Evolutionary conservation across 2,797 vertebrate genomes (phyloP), one percentile per base, ranked within the genome.

Genomic region (Mus minutoides): DNA sequence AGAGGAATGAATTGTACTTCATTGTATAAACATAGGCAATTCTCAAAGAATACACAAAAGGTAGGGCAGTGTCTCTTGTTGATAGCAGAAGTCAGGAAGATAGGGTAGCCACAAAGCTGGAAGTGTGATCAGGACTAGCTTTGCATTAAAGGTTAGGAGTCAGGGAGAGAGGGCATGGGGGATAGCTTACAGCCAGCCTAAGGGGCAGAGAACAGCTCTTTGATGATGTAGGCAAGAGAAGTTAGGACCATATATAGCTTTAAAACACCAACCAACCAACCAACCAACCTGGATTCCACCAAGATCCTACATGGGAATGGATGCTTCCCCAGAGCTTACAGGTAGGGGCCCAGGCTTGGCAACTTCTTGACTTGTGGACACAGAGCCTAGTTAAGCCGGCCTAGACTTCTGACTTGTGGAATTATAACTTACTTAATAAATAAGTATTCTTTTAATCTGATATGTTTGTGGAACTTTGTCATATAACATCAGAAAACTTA

Each of bases 381-480:
- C 83, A 62, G 80, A 91, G 46, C 54, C 10, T 26, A n/a, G 10
- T 26, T 58, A 40, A 95, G 46, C 40, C 67, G 58, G 37, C 31
- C 54, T 64, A 16, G 69, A 43, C 19, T 90, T 84, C 2, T 31
- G 56, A 71, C 54, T 43, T 69, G 2, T 17, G 40, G 69, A 94
- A 75, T 14, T 78, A 4, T 77, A 62, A 76, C 46, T 5, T 90
- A 76, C 46, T 5, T 90, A 90, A 84, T 71, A 90, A 86, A 91
- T 88, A 40, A 60, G 0, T 40, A 1, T 86, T 62, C 67, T 73
- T 92, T 82, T 86, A 92, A 94, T 46, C 52, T 82, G 52, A 37
- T 79, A 64, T 52, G 8, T 83, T 77, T 71, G 88, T 94, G 46
- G 34, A 73, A 67, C 58, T 96, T 91, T 90, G 79, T 94, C 86